Base-by-base conservation (phyloP, 2,888 invertebrate genomes). In the Autographa gamma region DNA sequence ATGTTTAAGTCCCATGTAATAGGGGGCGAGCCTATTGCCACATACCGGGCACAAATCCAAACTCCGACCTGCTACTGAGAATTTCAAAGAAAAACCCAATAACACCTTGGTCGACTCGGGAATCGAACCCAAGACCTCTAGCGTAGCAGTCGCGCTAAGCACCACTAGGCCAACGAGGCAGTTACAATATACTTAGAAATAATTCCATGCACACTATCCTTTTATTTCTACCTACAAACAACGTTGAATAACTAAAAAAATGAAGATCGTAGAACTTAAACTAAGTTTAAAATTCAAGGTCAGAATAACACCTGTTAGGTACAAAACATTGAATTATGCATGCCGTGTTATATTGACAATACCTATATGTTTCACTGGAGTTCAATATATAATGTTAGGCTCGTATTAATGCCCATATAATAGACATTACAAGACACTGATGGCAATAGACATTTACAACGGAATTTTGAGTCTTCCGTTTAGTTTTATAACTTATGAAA, bases 261-360 rank as follows among this genome's bases (percentile, higher is more conserved):
- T 48, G 63, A 60, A 71, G 77, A n/a, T 81, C 73, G 64, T 67
- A 60, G 63, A 76, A 71, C 73, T 67, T 64, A 64, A 76, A 80
- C 60, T 61, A 34, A 71, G 52, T 63, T 81, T 65, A 63, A 67
- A 64, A 77, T 65, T 72, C 81, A 81, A 77, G 81, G 77, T 77
- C 64, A 67, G 62, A 65, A 60, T 77, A 73, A 72, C 81, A 77
- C 64, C 81, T 77, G 77, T 77, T 64, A 76, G 48, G 48, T 48
- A n/a, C 64, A 60, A 34, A 77, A 61, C 14, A 66, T 62, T 66
- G 66, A 80, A 71, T 71, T 60, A 77, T 66, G 58, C 66, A 66
- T 71, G 71, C 61, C 77, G 32, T 61, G 43, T 32, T 38, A 56
- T 70, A 63, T 61, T 56, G 54, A 56, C 54, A 56, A 25, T 56